Base-by-base conservation (phyloP, 2,888 invertebrate species). In the Drosophila maculinotata region DNA sequence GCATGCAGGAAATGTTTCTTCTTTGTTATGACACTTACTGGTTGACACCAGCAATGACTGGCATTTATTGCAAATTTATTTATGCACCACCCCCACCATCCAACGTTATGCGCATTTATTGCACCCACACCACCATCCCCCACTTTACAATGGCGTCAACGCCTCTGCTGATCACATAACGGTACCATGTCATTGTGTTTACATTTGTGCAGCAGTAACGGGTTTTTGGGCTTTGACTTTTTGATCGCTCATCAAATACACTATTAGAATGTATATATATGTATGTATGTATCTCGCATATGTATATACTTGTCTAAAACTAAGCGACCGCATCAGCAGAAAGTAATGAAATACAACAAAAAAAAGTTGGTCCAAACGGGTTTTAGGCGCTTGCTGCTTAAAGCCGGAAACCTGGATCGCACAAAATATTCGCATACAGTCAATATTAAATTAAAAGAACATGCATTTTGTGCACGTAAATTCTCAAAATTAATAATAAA, bases 381-480 rank as follows among this genome's bases (percentile, higher is more conserved):
- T 80, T 80, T 86, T 31, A 8, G 28, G 38, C 17, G 53, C 36
- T 41, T 53, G 51, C 31, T 25, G 47, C 39, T 14, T 33, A 41
- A 79, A 80, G 79, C 79, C 76, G 85, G 87, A 85, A 88, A 84
- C 70, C 64, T 52, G 56, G 52, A 59, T 59, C 6, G 15, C 52
- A 54, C 54, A 66, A 63, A 64, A 59, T 26, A 23, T 42, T 23
- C 9, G 41, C n/a, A 15, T 20, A 71, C 76, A 75, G 57, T 54
- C 7, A 14, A 36, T 12, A 30, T 10, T 14, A 5, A 31, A 9
- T 45, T 48, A 20, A 28, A 39, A 14, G 6, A 31, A 53, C 35
- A 1, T 3, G 1, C 4, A 5, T 3, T 36, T 17, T 10, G 2
- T 6, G 5, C n/a, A 2, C 10, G 2, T 30, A 2, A 9, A n/a